Percentiles rank a stretch among this genome's conserved stretches.
These are phyloP conservation scores for Ciconia nigra DNA, from an alignment of 2,797 vertebrate species.

Conservation along the genomic window DNA sequence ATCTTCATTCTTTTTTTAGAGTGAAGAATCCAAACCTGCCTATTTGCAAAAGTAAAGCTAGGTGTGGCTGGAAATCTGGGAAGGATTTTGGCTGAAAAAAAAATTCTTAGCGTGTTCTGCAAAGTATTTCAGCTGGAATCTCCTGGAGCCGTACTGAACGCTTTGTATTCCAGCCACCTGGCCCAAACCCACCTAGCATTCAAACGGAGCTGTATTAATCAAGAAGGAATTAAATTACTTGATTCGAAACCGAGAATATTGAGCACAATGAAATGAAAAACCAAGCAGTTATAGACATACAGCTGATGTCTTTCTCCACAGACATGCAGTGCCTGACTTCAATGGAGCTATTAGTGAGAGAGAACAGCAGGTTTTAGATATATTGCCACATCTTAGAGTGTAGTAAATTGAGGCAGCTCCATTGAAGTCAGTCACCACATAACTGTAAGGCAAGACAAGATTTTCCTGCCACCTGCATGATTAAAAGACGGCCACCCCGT, in stretches of 20 bases:
- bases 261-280: background rate
- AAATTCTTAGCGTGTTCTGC: background rate
- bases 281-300: background rate
- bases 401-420: background rate
- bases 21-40: background rate
- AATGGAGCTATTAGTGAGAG: background rate
- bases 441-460: background rate
- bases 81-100: background rate
- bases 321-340: background rate
- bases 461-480: background rate
- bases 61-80: background rate
- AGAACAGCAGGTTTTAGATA: background rate
- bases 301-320: background rate
- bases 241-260: background rate
- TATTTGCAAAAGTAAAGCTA: background rate
- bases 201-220: background rate
- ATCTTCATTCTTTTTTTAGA: background rate
- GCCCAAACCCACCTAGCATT: background rate
- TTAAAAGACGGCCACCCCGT: background rate
- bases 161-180: background rate
- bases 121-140: background rate
- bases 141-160: background rate
- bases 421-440: background rate
- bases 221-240: background rate
- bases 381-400: background rate